These are phyloP conservation scores for Tangara arthus DNA, from an alignment of 2,797 vertebrate genomes.

Conservation along the genomic window DNA sequence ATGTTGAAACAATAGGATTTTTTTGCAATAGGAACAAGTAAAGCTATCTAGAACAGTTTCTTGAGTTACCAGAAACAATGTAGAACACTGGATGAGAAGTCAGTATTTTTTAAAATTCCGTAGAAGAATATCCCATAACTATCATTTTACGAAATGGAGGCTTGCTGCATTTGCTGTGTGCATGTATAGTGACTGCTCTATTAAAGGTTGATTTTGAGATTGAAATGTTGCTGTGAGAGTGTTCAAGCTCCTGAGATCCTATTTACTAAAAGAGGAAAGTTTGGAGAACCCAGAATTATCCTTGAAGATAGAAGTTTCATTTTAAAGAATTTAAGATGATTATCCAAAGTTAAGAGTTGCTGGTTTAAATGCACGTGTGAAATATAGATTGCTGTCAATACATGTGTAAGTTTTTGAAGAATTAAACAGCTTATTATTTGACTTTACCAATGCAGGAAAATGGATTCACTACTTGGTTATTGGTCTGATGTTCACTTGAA, in stretches of 20 bases:
- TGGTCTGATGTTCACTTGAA: neutral
- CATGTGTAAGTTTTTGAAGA: neutral
- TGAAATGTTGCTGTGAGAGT: neutral
- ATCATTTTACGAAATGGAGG: neutral
- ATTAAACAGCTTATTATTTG: neutral
- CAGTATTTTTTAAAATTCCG: neutral
- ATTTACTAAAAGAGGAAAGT: neutral
- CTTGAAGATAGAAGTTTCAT: neutral
- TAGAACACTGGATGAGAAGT: neutral
- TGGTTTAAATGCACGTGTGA: neutral
- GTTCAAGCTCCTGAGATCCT: neutral
- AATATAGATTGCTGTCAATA: neutral
- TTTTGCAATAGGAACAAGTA: neutral
- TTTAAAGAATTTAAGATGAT: neutral
- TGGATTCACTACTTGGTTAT: neutral
- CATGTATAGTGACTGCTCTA: accelerated
- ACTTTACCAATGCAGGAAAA: neutral
- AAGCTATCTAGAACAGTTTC: neutral
- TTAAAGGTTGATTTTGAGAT: neutral
- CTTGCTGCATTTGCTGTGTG: neutral
- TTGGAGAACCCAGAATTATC: neutral
- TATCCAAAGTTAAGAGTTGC: neutral
- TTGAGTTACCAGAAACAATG: neutral
- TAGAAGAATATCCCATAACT: neutral
- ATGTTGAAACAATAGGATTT: neutral